phyloP scores from a whole-genome alignment of 2,797 vertebrate species.

The Acanthornis magna region DNA sequence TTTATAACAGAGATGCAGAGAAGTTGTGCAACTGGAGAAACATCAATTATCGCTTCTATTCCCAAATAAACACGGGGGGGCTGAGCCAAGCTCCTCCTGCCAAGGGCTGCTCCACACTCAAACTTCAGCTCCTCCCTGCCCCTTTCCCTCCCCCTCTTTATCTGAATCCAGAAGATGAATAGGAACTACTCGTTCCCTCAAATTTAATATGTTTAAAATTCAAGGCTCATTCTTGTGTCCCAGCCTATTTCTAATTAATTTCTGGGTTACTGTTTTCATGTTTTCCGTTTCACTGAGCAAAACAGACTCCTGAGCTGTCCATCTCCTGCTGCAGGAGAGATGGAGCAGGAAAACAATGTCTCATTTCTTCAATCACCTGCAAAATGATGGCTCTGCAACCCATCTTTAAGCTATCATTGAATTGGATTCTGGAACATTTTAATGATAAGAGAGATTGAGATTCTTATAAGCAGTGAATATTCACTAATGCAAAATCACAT shows the following conservation, averaged over 20 bases:
- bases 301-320: not conserved
- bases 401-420: not conserved
- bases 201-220: constrained; percentile 7
- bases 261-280: not conserved
- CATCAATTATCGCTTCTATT: not conserved
- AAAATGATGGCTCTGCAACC: not conserved
- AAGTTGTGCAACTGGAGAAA: not conserved
- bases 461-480: not conserved
- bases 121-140: not conserved
- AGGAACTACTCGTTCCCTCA: not conserved
- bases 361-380: not conserved
- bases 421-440: not conserved
- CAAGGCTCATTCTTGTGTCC: constrained; percentile 6
- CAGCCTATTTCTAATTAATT: constrained; percentile 27
- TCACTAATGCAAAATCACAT: not conserved
- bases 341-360: not conserved
- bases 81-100: not conserved
- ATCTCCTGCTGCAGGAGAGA: not conserved
- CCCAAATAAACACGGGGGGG: not conserved
- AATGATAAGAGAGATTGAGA: not conserved
- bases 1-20: not conserved
- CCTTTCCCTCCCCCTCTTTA: not conserved
- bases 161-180: not conserved
- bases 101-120: not conserved
- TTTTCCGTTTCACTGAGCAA: constrained; percentile 33